Conservation (phyloP, 2,888 invertebrate genomes). For the Leptodirus hochenwartii region DNA sequence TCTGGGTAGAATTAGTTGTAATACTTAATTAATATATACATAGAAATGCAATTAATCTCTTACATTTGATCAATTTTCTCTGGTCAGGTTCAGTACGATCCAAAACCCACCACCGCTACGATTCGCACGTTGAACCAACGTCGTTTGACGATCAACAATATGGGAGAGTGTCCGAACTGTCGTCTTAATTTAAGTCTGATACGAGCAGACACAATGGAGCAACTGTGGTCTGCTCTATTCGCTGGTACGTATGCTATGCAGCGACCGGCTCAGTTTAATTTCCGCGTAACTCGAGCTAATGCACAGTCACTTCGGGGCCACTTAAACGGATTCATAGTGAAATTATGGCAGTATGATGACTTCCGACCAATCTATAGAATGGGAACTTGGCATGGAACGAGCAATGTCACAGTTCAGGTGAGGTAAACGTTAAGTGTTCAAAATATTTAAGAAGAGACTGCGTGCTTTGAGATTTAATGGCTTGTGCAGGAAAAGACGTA, state of each 20-base stretch:
- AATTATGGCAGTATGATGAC: slow-evolving; percentile 80
- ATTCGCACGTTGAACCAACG: slow-evolving; percentile 44
- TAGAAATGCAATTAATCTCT: too few relatives aligned
- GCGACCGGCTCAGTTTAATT: slow-evolving; percentile 49
- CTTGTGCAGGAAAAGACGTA: too few relatives aligned
- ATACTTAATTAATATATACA: too few relatives aligned
- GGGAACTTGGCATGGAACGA: not conserved
- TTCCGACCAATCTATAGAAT: slow-evolving; percentile 17
- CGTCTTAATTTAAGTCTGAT: slow-evolving; percentile 40
- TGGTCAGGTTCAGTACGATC: too few relatives aligned
- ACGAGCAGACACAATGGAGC: slow-evolving; percentile 31
- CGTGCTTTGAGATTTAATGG: too few relatives aligned
- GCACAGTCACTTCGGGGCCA: slow-evolving; percentile 28
- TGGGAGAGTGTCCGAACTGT: slow-evolving; percentile 52
- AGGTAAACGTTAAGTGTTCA: too few relatives aligned
- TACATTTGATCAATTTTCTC: too few relatives aligned
- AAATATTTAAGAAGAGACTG: too few relatives aligned
- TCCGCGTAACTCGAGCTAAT: slow-evolving; percentile 27
- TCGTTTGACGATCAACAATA: slow-evolving; percentile 49
- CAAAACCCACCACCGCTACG: too few relatives aligned
- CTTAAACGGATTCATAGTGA: slow-evolving; percentile 57
- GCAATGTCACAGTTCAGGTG: slow-evolving; percentile 3
- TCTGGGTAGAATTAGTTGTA: too few relatives aligned
- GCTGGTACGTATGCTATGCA: slow-evolving; percentile 55
- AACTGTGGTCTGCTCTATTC: slow-evolving; percentile 34